Base-by-base conservation (phyloP, 2,113 vertebrate species). In the Pelodiscus sinensis region DNA sequence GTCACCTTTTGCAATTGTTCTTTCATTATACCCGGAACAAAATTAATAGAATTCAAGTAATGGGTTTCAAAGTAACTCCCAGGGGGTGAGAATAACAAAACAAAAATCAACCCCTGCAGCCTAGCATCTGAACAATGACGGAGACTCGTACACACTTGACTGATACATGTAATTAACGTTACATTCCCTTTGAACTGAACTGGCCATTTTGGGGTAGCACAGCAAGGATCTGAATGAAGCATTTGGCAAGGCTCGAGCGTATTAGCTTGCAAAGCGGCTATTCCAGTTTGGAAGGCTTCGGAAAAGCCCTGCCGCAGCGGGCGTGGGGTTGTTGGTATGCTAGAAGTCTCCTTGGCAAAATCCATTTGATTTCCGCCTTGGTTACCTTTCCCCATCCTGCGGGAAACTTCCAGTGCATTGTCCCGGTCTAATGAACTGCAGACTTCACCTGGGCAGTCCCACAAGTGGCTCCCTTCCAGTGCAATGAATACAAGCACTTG, bases 401-500 rank as follows among this genome's bases (percentile, higher is more conserved):
- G 68, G 92, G 68, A 89, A 86, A 96, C 93, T 0, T 54, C 91
- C 92, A 81, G 88, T 92, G 97, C 94, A 97, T 98, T 97, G 93
- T 96, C 93, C 90, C 82, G 90, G 87, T 92, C 92, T 95, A 94
- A 96, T 97, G 93, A 97, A 97, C 96, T 94, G 96, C 96, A 92
- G 95, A 93, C 95, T 96, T 97, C 95, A 97, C 97, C 96, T 96
- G 97, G 96, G 91, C 97, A 97, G 94, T 97, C 94, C 95, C 96
- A 88, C 90, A 97, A 97, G 96, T 97, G 96, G 96, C 95, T 96
- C 95, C 97, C 94, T 90, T 94, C 88, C 88, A 95, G 91, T 92
- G 88, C 94, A 96, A 97, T 97, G 95, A 98, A 97, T 98, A 97
- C 97, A 96, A 97, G 98, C 97, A 98, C 98, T 98, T 98, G 98